Conservation (phyloP, 2,113 vertebrate species). For the Seriola quinqueradiata region DNA sequence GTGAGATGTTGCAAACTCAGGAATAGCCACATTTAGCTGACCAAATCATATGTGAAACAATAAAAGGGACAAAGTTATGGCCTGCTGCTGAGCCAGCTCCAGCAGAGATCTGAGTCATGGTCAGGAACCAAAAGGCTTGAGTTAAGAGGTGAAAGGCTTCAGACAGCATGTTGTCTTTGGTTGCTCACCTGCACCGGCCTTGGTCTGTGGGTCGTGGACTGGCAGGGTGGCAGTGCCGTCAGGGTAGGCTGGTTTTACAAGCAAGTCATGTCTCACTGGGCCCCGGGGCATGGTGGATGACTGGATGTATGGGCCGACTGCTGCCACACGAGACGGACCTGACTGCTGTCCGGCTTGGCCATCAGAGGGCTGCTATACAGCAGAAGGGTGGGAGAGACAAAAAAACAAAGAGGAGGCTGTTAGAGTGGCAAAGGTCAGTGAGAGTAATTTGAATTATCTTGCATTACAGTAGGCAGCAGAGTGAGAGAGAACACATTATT, state of each 20-base stretch:
- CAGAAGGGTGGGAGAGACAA: not conserved
- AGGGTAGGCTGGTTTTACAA: conserved; percentile 91
- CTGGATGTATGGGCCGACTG: conserved; percentile 97
- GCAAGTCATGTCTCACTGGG: conserved; percentile 88
- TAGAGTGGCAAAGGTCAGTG: not conserved
- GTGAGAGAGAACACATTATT: conserved; percentile 6
- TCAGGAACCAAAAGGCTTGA: conserved; percentile 5
- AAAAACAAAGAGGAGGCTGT: not conserved
- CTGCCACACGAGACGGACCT: conserved; percentile 91
- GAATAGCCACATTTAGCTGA: not conserved
- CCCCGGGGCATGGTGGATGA: conserved; percentile 95
- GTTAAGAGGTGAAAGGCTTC: conserved; percentile 1
- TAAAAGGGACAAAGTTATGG: not conserved
- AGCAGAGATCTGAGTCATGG: not conserved
- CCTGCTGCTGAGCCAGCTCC: not conserved
- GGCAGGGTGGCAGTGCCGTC: conserved; percentile 87
- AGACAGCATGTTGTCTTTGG: not conserved
- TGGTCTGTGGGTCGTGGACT: conserved; percentile 80
- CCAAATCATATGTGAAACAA: conserved; percentile 15
- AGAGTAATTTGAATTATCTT: not conserved
- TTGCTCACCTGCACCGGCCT: conserved; percentile 70
- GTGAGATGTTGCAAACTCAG: conserved; percentile 3
- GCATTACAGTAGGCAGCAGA: not conserved
- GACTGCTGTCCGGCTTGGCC: conserved; percentile 84
- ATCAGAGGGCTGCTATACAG: conserved; percentile 85